Conservation (phyloP, 1,140 invertebrate species). For the Thaumetopoea pityocampa region DNA sequence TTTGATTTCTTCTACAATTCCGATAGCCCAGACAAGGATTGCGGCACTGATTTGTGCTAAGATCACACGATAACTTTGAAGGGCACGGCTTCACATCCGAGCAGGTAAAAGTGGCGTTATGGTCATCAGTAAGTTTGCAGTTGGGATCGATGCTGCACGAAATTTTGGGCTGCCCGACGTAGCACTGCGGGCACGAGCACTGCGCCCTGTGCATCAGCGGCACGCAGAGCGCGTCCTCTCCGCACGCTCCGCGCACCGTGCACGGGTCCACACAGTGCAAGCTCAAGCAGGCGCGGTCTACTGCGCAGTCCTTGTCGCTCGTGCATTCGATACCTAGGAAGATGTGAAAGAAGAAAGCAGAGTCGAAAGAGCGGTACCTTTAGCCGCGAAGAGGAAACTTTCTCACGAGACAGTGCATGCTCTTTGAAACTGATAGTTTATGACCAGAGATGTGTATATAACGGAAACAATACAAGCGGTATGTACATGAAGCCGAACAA, state of each 20-base stretch:
- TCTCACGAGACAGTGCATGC: constrained; percentile 86
- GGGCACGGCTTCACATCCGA: constrained; percentile 84
- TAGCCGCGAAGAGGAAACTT: constrained; percentile 82
- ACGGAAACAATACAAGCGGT: constrained; percentile 74
- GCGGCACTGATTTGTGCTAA: constrained; percentile 81
- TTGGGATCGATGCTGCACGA: constrained; percentile 86
- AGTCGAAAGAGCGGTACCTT: constrained; percentile 83
- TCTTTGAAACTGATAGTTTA: constrained; percentile 77
- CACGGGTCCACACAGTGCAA: constrained; percentile 92
- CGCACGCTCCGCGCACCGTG: constrained; percentile 89
- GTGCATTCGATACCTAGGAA: constrained; percentile 91
- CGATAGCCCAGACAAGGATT: constrained; percentile 84
- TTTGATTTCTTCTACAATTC: constrained; percentile 86
- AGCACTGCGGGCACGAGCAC: constrained; percentile 91
- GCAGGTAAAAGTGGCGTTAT: constrained; percentile 77
- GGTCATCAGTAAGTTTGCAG: constrained; percentile 77
- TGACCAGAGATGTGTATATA: constrained; percentile 72
- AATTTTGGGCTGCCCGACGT: constrained; percentile 86
- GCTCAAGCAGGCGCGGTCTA: constrained; percentile 93
- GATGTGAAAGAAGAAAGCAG: constrained; percentile 83
- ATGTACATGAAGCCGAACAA: constrained; percentile 76
- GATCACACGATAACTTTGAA: constrained; percentile 83
- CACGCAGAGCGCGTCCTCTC: constrained; percentile 90
- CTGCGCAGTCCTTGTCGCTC: constrained; percentile 92
- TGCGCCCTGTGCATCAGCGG: constrained; percentile 88